Evolutionary conservation across 2,113 vertebrate genomes (phyloP), one percentile per base, ranked within the genome.

Genomic region (Microcebus ravelobensis): DNA sequence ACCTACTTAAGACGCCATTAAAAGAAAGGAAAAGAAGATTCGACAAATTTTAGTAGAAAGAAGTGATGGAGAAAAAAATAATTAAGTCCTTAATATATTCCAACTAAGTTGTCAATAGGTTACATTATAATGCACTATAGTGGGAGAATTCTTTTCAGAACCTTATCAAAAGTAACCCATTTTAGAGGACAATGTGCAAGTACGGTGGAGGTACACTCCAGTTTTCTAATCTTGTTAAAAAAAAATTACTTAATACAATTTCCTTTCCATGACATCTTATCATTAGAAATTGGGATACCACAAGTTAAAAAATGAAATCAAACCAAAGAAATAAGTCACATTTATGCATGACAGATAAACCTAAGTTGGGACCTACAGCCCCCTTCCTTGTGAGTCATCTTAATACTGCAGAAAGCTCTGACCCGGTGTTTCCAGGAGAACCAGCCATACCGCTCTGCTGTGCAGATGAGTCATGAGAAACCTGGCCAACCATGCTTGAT

Each of bases 351-450:
- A 11, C 68, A 89, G 88, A 80, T 82, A 90, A 90, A 57, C 31
- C 42, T 82, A 25, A 5, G 21, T 27, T 29, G 82, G 81, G 52
- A 87, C 83, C 84, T 89, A 34, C 45, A 52, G 57, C 50, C 45
- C 63, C 86, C 73, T 74, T 52, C 71, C 84, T 74, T 90, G 67
- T 97, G 93, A 97, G 70, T 97, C 96, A 96, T 89, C 88, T 57
- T 31, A 77, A 83, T 50, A 55, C 63, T 76, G 39, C n/a, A 89
- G 80, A 93, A 74, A 96, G 68, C 77, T 27, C 65, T 93, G 91
- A 91, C 93, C 94, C 31, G n/a, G n/a, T 71, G 67, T 94, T 96
- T 95, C 93, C 94, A 96, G 67, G 63, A 95, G 87, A 79, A 79
- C 63, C 80, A 83, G 74, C 29, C 55, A 67, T 18, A 48, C 4